Conservation (phyloP, 1,140 invertebrate genomes). For the Apis cerana region DNA sequence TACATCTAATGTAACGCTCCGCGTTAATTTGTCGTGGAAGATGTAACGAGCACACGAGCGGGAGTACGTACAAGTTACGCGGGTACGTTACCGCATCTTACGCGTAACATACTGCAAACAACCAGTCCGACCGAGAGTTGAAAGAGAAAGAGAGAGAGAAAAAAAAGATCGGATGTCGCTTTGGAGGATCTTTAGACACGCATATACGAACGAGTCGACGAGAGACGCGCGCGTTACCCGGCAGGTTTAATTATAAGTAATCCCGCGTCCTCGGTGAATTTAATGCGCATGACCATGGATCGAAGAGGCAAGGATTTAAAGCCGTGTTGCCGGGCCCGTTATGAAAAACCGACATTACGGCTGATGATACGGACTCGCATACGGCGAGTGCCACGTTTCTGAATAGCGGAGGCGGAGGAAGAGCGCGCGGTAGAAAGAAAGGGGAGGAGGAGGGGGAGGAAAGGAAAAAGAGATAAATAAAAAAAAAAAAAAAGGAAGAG, state of each 20-base stretch:
- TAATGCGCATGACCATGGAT: conserved; percentile 41
- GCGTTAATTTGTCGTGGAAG: neutral
- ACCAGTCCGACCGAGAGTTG: neutral
- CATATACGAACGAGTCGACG: conserved; percentile 2
- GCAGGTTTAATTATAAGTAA: conserved; percentile 54
- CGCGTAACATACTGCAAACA: conserved; percentile 23
- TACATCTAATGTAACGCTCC: neutral
- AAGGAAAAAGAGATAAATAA: neutral
- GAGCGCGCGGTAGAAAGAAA: no score
- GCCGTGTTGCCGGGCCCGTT: conserved; percentile 33
- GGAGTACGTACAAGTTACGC: neutral
- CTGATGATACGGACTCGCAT: conserved; percentile 36
- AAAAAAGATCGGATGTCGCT: neutral
- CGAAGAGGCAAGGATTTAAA: conserved; percentile 49
- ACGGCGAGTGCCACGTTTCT: neutral
- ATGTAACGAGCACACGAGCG: neutral
- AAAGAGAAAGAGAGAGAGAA: no score
- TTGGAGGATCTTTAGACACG: conserved; percentile 28
- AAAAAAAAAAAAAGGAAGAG: neutral
- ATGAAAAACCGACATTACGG: conserved; percentile 51
- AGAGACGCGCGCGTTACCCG: conserved; percentile 28
- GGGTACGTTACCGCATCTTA: neutral
- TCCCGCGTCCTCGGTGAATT: conserved; percentile 51
- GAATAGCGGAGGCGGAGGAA: neutral
- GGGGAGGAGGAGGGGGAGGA: no score